phyloP scores from a whole-genome alignment of 2,888 invertebrate species.

The Eupithecia vulgata region DNA sequence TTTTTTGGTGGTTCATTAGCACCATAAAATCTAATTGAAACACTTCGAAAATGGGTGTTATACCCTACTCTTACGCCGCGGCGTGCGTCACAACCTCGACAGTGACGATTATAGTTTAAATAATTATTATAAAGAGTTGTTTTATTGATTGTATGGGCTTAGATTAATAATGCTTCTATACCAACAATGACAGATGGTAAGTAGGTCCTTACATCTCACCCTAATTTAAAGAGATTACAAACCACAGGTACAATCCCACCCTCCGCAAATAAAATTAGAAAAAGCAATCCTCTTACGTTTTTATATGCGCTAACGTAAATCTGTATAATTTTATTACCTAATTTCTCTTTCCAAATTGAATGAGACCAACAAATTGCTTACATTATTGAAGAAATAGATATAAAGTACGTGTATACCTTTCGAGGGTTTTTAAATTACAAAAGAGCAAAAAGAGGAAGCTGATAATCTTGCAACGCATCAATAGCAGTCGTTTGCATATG shows the following conservation, averaged over 20 bases:
- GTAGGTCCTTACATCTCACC: slow-evolving; percentile 34
- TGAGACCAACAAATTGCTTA: slow-evolving; percentile 58
- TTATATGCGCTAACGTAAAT: slow-evolving; percentile 60
- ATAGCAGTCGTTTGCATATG: slow-evolving; percentile 57
- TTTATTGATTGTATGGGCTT: not conserved
- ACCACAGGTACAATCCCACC: slow-evolving; percentile 59
- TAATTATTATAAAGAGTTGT: not conserved
- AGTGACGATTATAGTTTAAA: no score
- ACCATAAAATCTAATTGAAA: no score
- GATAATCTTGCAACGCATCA: slow-evolving; percentile 55
- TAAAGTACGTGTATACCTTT: slow-evolving; percentile 1
- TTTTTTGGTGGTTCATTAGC: no score
- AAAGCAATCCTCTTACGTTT: slow-evolving; percentile 70
- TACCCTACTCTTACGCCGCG: no score
- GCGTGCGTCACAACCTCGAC: no score
- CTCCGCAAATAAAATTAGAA: slow-evolving; percentile 59
- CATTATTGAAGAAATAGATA: slow-evolving; percentile 44
- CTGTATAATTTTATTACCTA: slow-evolving; percentile 81
- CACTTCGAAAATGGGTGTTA: no score
- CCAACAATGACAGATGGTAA: slow-evolving; percentile 34
- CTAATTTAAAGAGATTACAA: slow-evolving; percentile 56
- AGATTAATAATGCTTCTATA: not conserved
- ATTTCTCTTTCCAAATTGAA: slow-evolving; percentile 62
- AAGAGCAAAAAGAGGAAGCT: slow-evolving; percentile 28
- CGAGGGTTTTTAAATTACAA: slow-evolving; percentile 28